Base-by-base conservation (phyloP, 1,140 invertebrate genomes). In the Pachyrhynchus sulphureomaculatus region DNA sequence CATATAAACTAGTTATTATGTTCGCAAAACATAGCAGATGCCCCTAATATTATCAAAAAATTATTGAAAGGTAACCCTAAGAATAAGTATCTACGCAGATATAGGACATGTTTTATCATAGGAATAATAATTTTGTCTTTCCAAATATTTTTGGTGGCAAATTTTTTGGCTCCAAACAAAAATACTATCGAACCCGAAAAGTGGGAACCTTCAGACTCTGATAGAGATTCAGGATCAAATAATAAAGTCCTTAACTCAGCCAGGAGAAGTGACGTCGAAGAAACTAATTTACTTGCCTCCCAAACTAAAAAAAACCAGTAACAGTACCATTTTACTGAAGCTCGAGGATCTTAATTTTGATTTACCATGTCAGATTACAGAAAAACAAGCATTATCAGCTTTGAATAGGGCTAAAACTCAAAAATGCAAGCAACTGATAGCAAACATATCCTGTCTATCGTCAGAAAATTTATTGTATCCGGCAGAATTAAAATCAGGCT, bases 341-440 rank as follows among this genome's bases (percentile, higher is more conserved):
- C 68, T 83, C 55, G 85, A 88, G 68, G 86, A 86, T 66, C 73
- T 91, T 60, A 84, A 86, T 74, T 94, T 93, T 78, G 81, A 79
- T 56, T 88, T 91, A 54, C 71, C 78, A 60, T 96, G 93, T 83
- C 85, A 92, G 68, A 86, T 94, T 39, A 83, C 73, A 59, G 83
- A 81, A 52, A 86, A 86, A 76, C 93, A 97, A 80, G 90, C 93
- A 45, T 82, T 95, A 63, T 95, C 92, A 58, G 93, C 94, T 34
- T 85, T 96, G 54, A 88, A 89, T 68, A 82, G 95, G 71, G 93
- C 95, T 36, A 90, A 89, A 79, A 92, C 90, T 58, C 86, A 89
- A 77, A 76, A 81, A 63, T 98, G 95, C 79, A 95, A 95, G 77
- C 83, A 93, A 78, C 79, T 88, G 75, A 89, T 96, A 76, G 86